These are phyloP conservation scores for Spilogale gracilis DNA, from an alignment of 2,113 vertebrate genomes.

Conservation along the genomic window DNA sequence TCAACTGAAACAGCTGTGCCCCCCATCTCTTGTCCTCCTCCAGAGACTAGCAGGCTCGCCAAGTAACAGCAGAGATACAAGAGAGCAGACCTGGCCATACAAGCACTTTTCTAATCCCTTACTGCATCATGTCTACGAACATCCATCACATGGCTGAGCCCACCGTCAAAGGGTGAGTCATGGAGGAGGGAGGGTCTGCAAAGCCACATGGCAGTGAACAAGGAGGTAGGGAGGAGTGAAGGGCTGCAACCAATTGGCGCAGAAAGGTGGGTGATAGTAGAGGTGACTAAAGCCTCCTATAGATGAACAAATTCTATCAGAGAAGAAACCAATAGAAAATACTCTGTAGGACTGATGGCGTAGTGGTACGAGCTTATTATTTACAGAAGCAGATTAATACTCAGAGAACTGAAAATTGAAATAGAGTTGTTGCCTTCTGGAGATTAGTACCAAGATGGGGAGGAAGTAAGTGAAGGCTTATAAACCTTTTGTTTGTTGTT, in stretches of 20 bases:
- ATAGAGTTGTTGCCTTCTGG: not conserved
- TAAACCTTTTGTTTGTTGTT: not conserved
- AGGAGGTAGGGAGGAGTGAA: not conserved
- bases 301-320: not conserved
- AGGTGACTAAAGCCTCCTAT: not conserved
- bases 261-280: not conserved
- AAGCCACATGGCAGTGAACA: not conserved
- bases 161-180: not conserved
- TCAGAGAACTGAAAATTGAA: not conserved
- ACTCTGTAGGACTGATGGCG: too few species aligned
- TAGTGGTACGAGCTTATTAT: not conserved
- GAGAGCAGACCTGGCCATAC: not conserved
- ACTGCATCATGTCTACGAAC: not conserved
- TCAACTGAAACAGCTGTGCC: not conserved
- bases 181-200: not conserved
- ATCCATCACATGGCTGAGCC: not conserved
- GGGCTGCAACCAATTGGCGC: not conserved
- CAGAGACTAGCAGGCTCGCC: not conserved
- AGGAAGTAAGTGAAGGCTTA: not conserved
- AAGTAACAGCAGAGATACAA: not conserved
- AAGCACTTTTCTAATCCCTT: not conserved
- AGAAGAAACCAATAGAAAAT: not conserved
- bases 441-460: not conserved
- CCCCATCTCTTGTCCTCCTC: not conserved
- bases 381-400: not conserved